A percentile compares a stretch with the other conserved stretches of the same genome.
phyloP scores from a whole-genome alignment of 2,797 vertebrate genomes.

The Platyrinchus mystaceus region DNA sequence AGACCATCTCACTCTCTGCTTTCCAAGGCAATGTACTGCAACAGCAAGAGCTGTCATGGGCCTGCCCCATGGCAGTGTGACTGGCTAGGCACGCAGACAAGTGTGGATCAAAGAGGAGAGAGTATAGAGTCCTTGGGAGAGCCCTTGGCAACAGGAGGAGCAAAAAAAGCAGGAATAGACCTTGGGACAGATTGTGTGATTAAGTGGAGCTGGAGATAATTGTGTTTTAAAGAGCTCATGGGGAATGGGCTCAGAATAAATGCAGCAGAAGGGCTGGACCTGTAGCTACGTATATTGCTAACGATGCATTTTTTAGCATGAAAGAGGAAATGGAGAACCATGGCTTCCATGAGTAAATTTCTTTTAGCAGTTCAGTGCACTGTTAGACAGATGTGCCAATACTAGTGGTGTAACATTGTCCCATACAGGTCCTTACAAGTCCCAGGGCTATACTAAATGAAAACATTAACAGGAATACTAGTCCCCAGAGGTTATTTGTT shows the following conservation, averaged over 20 bases:
- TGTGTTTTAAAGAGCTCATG: constrained; percentile 33
- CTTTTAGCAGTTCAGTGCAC: not conserved
- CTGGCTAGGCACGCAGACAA: not conserved
- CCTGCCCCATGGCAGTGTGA: not conserved
- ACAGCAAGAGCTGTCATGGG: not conserved
- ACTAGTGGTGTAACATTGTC: not conserved
- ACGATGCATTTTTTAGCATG: not conserved
- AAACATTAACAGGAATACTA: not conserved
- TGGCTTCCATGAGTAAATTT: not conserved
- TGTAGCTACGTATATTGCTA: not conserved
- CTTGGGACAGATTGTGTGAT: constrained; percentile 42
- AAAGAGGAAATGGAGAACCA: not conserved
- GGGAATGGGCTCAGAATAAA: constrained; percentile 5
- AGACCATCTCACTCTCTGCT: not conserved
- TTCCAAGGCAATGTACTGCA: not conserved
- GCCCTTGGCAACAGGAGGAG: not conserved
- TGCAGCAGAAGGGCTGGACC: not conserved
- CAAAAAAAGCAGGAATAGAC: not conserved
- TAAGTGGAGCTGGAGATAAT: constrained; percentile 31
- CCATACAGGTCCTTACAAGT: not conserved
- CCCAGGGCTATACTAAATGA: not conserved
- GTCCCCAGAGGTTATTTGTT: not conserved
- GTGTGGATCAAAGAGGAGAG: not conserved
- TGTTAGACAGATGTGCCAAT: not conserved
- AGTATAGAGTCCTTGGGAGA: not conserved